Conservation (phyloP, 2,797 vertebrate species). For the Cuculus canorus region DNA sequence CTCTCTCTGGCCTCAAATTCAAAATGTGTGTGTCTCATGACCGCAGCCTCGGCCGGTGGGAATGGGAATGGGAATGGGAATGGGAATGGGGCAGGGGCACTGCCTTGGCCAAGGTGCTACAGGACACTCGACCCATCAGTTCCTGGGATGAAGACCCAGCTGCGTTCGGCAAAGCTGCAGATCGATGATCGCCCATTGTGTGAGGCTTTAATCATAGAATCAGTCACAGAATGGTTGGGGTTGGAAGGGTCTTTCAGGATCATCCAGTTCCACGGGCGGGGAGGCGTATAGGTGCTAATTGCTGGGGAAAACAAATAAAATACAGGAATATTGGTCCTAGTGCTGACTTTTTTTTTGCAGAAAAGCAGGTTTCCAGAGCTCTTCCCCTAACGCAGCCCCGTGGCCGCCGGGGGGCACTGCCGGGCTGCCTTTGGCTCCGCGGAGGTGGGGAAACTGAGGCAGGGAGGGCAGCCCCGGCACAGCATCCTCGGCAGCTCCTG, state of each 20-base stretch:
- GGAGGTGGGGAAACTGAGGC: background rate
- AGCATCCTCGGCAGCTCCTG: fast-evolving
- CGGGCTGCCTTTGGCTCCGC: too few relatives aligned
- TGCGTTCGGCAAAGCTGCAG: background rate
- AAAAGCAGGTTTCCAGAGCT: fast-evolving
- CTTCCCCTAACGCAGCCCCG: too few relatives aligned
- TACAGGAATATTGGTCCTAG: fast-evolving
- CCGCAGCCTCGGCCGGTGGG: too few relatives aligned
- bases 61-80: fast-evolving
- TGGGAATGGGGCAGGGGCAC: background rate
- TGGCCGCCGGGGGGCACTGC: too few relatives aligned
- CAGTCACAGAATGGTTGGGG: too few relatives aligned
- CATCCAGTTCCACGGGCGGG: too few relatives aligned
- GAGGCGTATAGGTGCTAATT: background rate
- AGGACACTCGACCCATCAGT: fast-evolving
- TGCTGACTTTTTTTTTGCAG: background rate
- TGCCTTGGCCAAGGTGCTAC: fast-evolving
- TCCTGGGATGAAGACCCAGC: fast-evolving
- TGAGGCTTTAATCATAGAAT: background rate
- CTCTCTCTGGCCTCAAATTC: background rate
- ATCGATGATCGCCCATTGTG: background rate
- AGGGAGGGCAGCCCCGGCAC: too few relatives aligned
- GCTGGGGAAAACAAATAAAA: background rate
- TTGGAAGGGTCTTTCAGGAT: too few relatives aligned
- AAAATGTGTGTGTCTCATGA: too few relatives aligned